phyloP scores from a whole-genome alignment of 1,140 invertebrate species.

The Metopolophium dirhodum region DNA sequence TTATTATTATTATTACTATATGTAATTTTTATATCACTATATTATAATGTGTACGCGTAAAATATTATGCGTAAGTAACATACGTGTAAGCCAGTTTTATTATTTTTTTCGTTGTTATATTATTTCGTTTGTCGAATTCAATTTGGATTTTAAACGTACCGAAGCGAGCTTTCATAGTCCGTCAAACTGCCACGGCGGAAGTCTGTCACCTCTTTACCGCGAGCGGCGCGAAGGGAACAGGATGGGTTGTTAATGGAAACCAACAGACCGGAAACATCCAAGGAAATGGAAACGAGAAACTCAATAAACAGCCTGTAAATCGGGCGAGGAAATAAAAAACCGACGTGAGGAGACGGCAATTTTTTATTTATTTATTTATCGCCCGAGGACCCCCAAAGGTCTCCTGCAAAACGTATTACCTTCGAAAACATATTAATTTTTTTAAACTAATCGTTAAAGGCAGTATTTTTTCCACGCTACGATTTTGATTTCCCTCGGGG shows the following conservation, averaged over 20 bases:
- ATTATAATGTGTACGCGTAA: background rate
- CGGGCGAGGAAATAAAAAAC: constrained; percentile 23
- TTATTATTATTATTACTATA: background rate
- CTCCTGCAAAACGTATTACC: background rate
- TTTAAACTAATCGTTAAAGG: constrained; percentile 13
- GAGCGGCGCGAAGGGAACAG: background rate
- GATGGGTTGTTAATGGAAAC: constrained; percentile 35
- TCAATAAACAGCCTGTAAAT: constrained; percentile 51
- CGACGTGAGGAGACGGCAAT: constrained; percentile 7
- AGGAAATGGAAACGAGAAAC: constrained; percentile 54
- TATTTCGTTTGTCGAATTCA: background rate
- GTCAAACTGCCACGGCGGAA: constrained; percentile 46
- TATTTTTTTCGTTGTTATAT: background rate
- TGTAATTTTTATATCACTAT: background rate
- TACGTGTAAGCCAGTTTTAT: background rate
- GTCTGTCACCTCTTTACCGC: constrained; percentile 25
- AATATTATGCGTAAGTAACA: background rate
- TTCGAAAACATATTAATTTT: constrained; percentile 24
- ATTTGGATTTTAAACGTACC: constrained; percentile 49
- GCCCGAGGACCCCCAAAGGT: background rate
- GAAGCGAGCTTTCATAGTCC: constrained; percentile 22
- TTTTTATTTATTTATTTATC: constrained; percentile 36
- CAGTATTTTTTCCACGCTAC: background rate
- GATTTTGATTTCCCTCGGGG: constrained; percentile 47
- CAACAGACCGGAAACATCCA: constrained; percentile 50